Base-by-base conservation (phyloP, 2,888 invertebrate species). In the Petrophora chlorosata region DNA sequence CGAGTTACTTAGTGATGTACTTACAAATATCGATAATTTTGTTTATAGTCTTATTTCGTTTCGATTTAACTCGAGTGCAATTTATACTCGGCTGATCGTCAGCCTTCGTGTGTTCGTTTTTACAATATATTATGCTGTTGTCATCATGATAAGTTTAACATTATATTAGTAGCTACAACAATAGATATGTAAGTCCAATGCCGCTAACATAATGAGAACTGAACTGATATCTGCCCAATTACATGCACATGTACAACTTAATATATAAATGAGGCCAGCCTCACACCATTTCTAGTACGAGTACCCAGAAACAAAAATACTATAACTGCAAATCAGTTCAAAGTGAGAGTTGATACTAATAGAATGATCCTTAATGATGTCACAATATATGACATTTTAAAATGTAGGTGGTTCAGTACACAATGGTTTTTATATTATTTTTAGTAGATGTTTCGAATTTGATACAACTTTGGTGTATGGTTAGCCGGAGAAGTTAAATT, bases 91-190 rank as follows among this genome's bases (percentile, higher is more conserved):
- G 51, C 47, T 41, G 44, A 28, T 8, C 22, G 16, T 35, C 43
- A 38, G 51, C 34, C 30, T 10, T 28, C 22, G 46, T 53, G 53
- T 59, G 52, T 53, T 59, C 54, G 52, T 39, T 54, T 50, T 46
- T 59, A 59, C 56, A 58, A 43, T 47, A 44, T 49, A 50, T 35
- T 36, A 36, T 19, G 34, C 36, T 38, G 42, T 35, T 49, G 39
- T 39, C 43, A 14, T 41, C 17, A 42, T 39, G 29, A 13, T 49
- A 50, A 39, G 43, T 34, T n/a, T n/a, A 35, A 50, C 32, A 28
- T 26, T 36, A 23, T 40, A 33, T 26, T 38, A 36, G 14, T 40
- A 33, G 39, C n/a, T 35, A 44, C 29, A 10, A 33, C 33, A 5
- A 25, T 30, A 30, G 33, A 29, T 46, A 13, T 28, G 43, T 35